Conservation (phyloP, 2,113 vertebrate species). For the Albula glossodonta region DNA sequence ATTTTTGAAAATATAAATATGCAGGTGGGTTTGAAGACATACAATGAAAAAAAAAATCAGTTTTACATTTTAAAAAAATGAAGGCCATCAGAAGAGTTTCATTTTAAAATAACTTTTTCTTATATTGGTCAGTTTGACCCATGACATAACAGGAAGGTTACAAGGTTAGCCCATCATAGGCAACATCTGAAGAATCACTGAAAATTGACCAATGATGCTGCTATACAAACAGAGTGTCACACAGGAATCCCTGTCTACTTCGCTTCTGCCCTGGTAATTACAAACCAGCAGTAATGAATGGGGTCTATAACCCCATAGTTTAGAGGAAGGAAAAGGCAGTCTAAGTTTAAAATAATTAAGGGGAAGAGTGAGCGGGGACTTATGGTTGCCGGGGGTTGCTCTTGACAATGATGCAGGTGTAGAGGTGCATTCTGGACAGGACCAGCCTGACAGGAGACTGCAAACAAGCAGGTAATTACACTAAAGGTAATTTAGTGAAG, state of each 20-base stretch:
- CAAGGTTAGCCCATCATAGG: conserved; percentile 8
- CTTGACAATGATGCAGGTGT: conserved; percentile 61
- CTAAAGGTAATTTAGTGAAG: conserved; percentile 69
- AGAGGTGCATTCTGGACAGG: conserved; percentile 51
- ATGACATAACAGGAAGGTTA: background rate
- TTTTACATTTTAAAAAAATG: no score
- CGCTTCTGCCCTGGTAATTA: conserved; percentile 56
- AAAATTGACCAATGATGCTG: conserved; percentile 44
- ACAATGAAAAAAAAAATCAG: no score
- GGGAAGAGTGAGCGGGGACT: conserved; percentile 7
- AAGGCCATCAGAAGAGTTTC: no score
- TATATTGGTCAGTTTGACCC: background rate
- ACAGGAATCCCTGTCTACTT: conserved; percentile 44
- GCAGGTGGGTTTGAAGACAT: no score
- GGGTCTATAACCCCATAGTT: conserved; percentile 48
- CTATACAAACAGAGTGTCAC: conserved; percentile 61
- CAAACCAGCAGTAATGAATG: conserved; percentile 54
- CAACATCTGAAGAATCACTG: background rate
- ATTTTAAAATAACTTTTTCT: no score
- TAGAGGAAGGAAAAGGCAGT: conserved; percentile 58
- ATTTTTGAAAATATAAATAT: no score
- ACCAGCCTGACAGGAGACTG: conserved; percentile 66
- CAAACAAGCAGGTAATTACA: conserved; percentile 64
- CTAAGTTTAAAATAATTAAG: conserved; percentile 62
- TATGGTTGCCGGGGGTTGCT: conserved; percentile 20